Conservation (phyloP, 2,797 vertebrate species). For the Lepilemur ruficaudatus region DNA sequence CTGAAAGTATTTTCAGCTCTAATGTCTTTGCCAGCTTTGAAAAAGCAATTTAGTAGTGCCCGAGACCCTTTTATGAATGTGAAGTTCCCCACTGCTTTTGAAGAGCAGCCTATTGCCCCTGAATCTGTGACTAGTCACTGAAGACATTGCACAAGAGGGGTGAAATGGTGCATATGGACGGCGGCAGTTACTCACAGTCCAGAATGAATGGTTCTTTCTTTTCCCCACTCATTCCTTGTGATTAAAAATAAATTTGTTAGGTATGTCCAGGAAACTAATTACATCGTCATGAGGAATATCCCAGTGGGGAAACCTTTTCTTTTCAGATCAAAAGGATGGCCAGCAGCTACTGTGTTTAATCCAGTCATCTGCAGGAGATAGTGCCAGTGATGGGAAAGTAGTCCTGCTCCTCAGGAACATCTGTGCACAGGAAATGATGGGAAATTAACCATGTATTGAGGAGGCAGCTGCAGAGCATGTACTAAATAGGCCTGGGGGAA, state of each 20-base stretch:
- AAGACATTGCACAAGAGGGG: neutral
- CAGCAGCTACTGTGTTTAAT: conserved; percentile 64
- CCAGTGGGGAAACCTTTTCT: conserved; percentile 67
- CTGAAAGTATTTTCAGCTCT: conserved; percentile 44
- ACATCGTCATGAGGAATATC: conserved; percentile 67
- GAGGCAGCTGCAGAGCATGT: conserved; percentile 34
- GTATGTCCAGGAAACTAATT: conserved; percentile 75
- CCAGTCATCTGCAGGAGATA: conserved; percentile 44
- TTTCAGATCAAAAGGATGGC: conserved; percentile 74
- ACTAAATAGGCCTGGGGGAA: neutral
- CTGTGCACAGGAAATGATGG: conserved; percentile 27
- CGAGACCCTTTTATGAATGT: conserved; percentile 47
- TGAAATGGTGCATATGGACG: neutral
- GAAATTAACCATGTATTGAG: conserved; percentile 51
- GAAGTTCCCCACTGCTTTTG: conserved; percentile 53
- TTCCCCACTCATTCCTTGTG: conserved; percentile 7
- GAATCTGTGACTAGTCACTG: conserved; percentile 61
- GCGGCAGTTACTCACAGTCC: neutral
- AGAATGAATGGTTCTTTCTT: conserved; percentile 27
- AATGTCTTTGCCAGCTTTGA: conserved; percentile 54
- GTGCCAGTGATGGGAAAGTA: neutral
- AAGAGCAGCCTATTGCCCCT: conserved; percentile 50
- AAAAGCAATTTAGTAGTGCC: conserved; percentile 53
- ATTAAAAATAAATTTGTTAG: conserved; percentile 73
- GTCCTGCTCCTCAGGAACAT: conserved; percentile 6